phyloP scores from a whole-genome alignment of 2,888 invertebrate genomes.

The Tiliacea citrago region DNA sequence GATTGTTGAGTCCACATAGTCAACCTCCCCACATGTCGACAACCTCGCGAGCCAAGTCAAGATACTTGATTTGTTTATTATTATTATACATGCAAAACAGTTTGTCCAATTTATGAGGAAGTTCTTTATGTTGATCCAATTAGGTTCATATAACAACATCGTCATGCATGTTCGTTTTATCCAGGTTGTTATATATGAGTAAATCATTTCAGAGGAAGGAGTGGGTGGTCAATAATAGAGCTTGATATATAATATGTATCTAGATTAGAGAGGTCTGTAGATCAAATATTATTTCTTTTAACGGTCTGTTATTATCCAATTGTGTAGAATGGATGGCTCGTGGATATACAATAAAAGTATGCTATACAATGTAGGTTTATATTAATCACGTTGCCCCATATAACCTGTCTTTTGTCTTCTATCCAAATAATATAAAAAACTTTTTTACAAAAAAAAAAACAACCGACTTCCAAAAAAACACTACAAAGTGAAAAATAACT shows the following conservation, averaged over 20 bases:
- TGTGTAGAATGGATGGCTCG: not conserved
- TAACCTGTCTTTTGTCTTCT: not conserved
- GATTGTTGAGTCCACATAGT: no score
- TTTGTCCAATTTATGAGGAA: conserved; percentile 37
- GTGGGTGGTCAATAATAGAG: conserved; percentile 24
- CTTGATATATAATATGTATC: conserved; percentile 7
- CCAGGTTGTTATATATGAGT: not conserved
- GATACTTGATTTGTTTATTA: no score
- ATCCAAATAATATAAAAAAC: no score
- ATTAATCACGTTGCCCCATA: not conserved
- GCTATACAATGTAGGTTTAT: not conserved
- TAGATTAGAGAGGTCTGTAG: conserved; percentile 4
- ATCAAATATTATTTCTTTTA: conserved; percentile 26
- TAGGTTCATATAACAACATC: conserved; percentile 12
- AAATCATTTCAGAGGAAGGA: conserved; percentile 7
- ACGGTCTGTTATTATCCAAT: conserved; percentile 27
- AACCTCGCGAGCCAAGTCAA: no score
- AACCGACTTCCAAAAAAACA: no score
- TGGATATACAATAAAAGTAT: not conserved
- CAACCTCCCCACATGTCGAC: no score
- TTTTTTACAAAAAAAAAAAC: no score
- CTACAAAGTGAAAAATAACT: no score
- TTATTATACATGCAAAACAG: no score
- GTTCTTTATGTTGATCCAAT: conserved; percentile 41
- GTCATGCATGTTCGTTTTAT: conserved; percentile 7